phyloP scores from a whole-genome alignment of 2,797 vertebrate genomes.

The Clarias fuscus region DNA sequence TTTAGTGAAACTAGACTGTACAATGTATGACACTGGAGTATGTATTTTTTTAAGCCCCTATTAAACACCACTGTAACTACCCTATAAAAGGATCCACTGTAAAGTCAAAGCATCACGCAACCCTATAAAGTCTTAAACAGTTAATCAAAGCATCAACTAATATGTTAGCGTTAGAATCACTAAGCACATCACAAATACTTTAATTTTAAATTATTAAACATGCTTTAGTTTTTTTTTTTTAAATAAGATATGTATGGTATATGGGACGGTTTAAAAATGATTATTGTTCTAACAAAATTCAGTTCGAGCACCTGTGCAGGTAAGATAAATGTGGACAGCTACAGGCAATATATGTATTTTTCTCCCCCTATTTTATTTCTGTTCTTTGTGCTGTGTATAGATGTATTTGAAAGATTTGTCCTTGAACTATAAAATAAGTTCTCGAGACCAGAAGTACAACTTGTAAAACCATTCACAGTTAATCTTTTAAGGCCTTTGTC shows the following conservation, averaged over 20 bases:
- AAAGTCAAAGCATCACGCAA: neutral
- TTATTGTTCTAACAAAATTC: neutral
- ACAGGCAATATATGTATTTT: neutral
- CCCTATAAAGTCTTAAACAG: neutral
- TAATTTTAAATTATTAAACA: neutral
- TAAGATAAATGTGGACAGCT: neutral
- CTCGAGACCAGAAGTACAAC: neutral
- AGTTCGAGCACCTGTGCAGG: neutral
- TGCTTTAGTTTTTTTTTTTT: neutral
- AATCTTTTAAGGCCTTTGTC: slow-evolving; percentile 32
- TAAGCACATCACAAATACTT: neutral
- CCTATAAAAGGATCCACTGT: neutral
- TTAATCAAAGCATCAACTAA: neutral
- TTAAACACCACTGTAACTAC: neutral
- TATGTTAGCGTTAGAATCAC: neutral
- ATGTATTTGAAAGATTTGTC: neutral
- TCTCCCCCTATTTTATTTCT: neutral
- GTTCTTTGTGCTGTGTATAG: neutral
- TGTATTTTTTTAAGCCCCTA: neutral
- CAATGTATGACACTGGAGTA: neutral
- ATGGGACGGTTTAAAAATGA: neutral
- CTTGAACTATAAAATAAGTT: slow-evolving; percentile 29
- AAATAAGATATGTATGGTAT: neutral
- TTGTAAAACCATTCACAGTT: slow-evolving; percentile 23
- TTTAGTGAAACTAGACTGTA: neutral